Evolutionary conservation across 2,888 invertebrate species (phyloP).

Genomic region (Serrognathus titanus): DNA sequence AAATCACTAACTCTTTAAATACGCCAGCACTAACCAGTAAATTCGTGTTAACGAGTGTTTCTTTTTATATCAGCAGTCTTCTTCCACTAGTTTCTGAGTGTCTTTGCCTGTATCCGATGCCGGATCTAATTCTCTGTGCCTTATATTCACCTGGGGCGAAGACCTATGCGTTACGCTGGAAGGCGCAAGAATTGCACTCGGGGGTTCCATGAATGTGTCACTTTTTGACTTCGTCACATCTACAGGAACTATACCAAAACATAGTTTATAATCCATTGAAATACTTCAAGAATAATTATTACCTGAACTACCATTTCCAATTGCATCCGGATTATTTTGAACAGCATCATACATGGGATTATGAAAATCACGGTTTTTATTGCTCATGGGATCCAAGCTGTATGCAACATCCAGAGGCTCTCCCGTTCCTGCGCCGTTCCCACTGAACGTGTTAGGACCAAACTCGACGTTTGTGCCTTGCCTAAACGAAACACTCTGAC

Average conservation of each 20-base stretch:
- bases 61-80: conserved; percentile 65
- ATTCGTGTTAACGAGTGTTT: conserved; percentile 33
- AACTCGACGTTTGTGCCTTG: conserved; percentile 94
- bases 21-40: conserved; percentile 36
- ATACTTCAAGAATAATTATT: too few relatives aligned
- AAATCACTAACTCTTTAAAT: conserved; percentile 34
- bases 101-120: conserved; percentile 86
- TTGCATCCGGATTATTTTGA: conserved; percentile 58
- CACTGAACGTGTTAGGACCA: conserved; percentile 59
- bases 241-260: conserved; percentile 79
- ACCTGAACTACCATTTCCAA: conserved; percentile 60
- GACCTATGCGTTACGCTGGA: conserved; percentile 78
- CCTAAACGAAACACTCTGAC: conserved; percentile 88
- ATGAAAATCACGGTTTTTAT: conserved; percentile 88
- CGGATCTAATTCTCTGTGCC: conserved; percentile 80
- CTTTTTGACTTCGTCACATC: conserved; percentile 63
- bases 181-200: conserved; percentile 76
- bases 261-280: too few relatives aligned
- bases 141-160: conserved; percentile 66
- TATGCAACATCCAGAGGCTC: conserved; percentile 76
- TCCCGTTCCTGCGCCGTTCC: conserved; percentile 49
- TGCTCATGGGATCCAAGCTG: conserved; percentile 70
- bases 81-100: conserved; percentile 85
- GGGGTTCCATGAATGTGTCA: conserved; percentile 56
- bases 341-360: conserved; percentile 98